Percentiles rank a stretch among this genome's conserved stretches.
These are phyloP conservation scores for Oryctolagus cuniculus DNA, from an alignment of 2,113 vertebrate species.

Conservation along the genomic window mOryCun1.1 NC_091445.1:62275001-62275500, in stretches of 20 bases:
- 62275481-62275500: not conserved
- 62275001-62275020: not conserved
- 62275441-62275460: not conserved
- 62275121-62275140: conserved; percentile 7
- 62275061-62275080: conserved; percentile 52
- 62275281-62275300: not conserved
- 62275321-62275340: not conserved
- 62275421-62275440: not conserved
- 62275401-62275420: conserved; percentile 29
- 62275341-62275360: not conserved
- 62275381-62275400: not conserved
- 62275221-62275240: not conserved
- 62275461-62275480: not conserved
- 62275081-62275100: conserved; percentile 41
- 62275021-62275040: conserved; percentile 20
- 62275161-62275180: not conserved
- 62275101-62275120: not conserved
- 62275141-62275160: not conserved
- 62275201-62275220: not conserved
- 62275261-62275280: not conserved
- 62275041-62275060: not conserved
- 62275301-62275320: not conserved
- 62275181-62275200: not conserved
- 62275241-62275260: not conserved
- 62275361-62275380: not conserved